Evolutionary conservation across 2,888 invertebrate species (phyloP), one percentile per base, ranked within the genome.

Genomic region (Cabera pusaria): DNA sequence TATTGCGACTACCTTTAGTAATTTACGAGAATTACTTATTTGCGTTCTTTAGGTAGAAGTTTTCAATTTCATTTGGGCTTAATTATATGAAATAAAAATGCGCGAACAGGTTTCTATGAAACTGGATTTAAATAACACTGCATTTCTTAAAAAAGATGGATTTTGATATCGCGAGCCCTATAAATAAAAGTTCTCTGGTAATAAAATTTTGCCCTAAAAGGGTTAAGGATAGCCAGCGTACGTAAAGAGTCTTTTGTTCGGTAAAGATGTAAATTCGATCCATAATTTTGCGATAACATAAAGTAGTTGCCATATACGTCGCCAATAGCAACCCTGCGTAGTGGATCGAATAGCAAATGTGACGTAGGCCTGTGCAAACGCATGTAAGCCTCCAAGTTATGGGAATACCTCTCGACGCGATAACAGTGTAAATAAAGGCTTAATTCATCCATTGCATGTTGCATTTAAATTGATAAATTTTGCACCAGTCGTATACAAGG

Each of bases 361-460:
- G 44, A 51, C 44, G 42, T 44, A 47, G 40, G 42, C 38, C 44
- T 52, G 56, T 52, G 52, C 53, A 51, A 42, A 53, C 49, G 57
- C 64, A 58, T 60, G 64, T 65, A 46, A 44, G 37, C 40, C 36
- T 36, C 48, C 50, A 59, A 66, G 55, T 64, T 65, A 62, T 61
- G 61, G 55, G 53, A 47, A 56, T 59, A 53, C 48, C 49, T 39
- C 36, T 36, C 21, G 44, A 49, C 43, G 37, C 49, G 44, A 52
- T 49, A 54, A 52, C 55, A 44, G 39, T 56, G 56, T 64, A 64
- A 66, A 63, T 67, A 67, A 60, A 51, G 35, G 48, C 55, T 58
- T 59, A 60, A 67, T 66, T 68, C 57, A 59, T 50, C 48, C 52
- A 43, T n/a, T 59, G 54, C 64, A 49, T 51, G 53, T 58, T 53